Base-by-base conservation (phyloP, 2,113 vertebrate species). In the Herpailurus yagouaroundi region DNA sequence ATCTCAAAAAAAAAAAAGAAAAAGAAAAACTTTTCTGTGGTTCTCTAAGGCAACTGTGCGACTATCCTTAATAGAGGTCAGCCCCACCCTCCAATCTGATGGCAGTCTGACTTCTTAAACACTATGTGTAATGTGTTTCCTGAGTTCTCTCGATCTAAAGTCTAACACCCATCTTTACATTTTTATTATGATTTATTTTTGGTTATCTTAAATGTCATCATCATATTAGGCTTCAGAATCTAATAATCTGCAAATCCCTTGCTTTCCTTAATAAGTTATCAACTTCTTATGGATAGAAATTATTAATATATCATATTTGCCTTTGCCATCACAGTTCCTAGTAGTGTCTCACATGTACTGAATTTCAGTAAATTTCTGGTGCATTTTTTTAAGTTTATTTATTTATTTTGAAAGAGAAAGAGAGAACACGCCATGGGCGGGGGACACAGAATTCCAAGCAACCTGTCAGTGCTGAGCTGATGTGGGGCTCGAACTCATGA, bases 81-180 rank as follows among this genome's bases (percentile, higher is more conserved):
- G 12, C 13, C 12, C 0, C 10, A 1, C 4, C 16, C 4, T n/a
- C 7, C 6, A 15, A 3, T 33, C 8, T 63, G 50, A 57, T 50
- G 18, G 7, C 18, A 41, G 1, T 45, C 11, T 69, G 27, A 0
- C 31, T 5, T n/a, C 48, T 84, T 29, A 94, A 27, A 52, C 5
- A 33, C 29, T 64, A 11, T 29, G 3, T 71, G 1, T 21, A 23
- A 33, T 73, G 1, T 38, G n/a, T 55, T 84, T 83, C 5, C 7
- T 60, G 16, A 84, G 5, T 74, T 94, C 41, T 81, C 27, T 7
- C 73, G 23, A n/a, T 57, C 15, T 52, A 66, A 91, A 60, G 4
- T 27, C 1, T 80, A 74, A 2, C 9, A 83, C 0, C 0, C 1
- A 7, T 74, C 0, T 92, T 90, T 6, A 48, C 36, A 77, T 36